A percentile compares a stretch with the other conserved stretches of the same genome.
Conservation (phyloP, 2,797 vertebrate species). For the Spheniscus humboldti region DNA sequence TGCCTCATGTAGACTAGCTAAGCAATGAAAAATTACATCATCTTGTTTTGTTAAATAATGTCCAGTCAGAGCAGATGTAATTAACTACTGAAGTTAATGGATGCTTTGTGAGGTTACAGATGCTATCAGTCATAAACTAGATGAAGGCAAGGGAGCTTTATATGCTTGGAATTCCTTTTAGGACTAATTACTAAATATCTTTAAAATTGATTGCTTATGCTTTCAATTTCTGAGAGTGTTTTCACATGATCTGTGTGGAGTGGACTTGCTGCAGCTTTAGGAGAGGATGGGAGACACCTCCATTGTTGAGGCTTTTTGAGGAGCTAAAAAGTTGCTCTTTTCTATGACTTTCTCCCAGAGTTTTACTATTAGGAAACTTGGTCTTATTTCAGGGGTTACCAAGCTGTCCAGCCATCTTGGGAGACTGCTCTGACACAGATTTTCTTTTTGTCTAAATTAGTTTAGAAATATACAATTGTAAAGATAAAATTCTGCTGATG, state of each 20-base stretch:
- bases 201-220: constrained; percentile 59
- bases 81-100: constrained; percentile 60
- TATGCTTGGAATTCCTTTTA: constrained; percentile 60
- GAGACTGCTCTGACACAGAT: neutral
- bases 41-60: constrained; percentile 58
- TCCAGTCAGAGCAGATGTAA: constrained; percentile 58
- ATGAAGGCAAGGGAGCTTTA: constrained; percentile 45
- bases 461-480: neutral
- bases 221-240: constrained; percentile 63
- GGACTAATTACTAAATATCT: constrained; percentile 57
- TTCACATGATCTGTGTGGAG: neutral
- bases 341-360: neutral
- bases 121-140: constrained; percentile 56
- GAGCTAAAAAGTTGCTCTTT: neutral
- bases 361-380: neutral
- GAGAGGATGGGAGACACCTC: neutral
- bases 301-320: neutral
- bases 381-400: neutral
- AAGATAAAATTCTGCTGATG: neutral
- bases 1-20: neutral
- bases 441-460: neutral
- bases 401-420: neutral
- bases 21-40: constrained; percentile 30
- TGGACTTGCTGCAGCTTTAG: neutral
- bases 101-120: constrained; percentile 50